Evolutionary conservation across 2,888 invertebrate genomes (phyloP).

Genomic region (Cheilosia urbana): DNA sequence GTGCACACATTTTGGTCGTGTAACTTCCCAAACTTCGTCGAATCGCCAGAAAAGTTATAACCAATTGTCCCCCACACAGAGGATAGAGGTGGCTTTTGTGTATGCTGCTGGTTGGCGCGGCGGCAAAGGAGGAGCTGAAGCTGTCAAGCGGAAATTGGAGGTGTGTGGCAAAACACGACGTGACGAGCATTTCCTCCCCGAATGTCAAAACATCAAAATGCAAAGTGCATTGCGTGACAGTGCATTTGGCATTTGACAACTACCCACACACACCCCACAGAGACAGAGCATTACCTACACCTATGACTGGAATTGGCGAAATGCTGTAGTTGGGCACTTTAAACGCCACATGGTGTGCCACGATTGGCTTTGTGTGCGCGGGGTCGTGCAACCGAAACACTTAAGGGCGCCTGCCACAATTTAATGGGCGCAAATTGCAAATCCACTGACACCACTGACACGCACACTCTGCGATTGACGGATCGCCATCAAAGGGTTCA

Average conservation of each 20-base stretch:
- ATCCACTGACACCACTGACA: slow-evolving; percentile 69
- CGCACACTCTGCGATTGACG: slow-evolving; percentile 35
- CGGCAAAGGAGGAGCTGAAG: slow-evolving; percentile 25
- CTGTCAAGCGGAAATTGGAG: slow-evolving; percentile 82
- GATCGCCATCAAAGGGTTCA: slow-evolving; percentile 43
- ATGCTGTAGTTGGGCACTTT: slow-evolving; percentile 50
- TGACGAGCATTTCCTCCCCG: slow-evolving; percentile 84
- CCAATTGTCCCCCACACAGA: slow-evolving; percentile 41
- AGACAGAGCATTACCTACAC: background rate
- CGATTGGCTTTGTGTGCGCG: slow-evolving; percentile 72
- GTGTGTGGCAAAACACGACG: slow-evolving; percentile 84
- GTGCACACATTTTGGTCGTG: slow-evolving; percentile 60
- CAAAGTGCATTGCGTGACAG: slow-evolving; percentile 77
- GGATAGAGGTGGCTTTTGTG: slow-evolving; percentile 6
- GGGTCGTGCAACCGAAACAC: slow-evolving; percentile 71
- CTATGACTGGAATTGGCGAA: slow-evolving; percentile 41
- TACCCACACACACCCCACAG: slow-evolving; percentile 45
- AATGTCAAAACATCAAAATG: slow-evolving; percentile 83
- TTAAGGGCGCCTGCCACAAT: slow-evolving; percentile 74
- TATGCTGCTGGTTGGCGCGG: background rate
- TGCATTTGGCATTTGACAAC: slow-evolving; percentile 75
- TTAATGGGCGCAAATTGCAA: slow-evolving; percentile 75
- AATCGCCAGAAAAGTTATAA: slow-evolving; percentile 53
- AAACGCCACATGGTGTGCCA: slow-evolving; percentile 72
- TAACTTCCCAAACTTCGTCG: slow-evolving; percentile 56